These are phyloP conservation scores for Linnaemya vulpina DNA, from an alignment of 2,888 invertebrate genomes.

Conservation along the genomic window DNA sequence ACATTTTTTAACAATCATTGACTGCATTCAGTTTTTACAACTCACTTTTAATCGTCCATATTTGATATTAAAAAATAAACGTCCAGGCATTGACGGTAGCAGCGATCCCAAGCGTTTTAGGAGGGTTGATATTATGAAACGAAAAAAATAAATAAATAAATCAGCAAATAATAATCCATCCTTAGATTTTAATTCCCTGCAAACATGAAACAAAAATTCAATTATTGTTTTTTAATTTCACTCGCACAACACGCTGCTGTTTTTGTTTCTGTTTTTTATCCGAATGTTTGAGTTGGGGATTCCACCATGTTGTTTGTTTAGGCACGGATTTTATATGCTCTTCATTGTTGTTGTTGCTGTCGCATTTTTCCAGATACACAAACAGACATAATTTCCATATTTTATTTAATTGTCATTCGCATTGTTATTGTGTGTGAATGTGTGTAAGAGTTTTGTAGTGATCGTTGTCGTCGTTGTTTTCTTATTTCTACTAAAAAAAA, in stretches of 20 bases:
- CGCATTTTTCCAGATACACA: neutral
- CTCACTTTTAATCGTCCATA: conserved; percentile 45
- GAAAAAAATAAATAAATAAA: no score
- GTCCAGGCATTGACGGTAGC: neutral
- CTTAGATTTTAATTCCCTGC: conserved; percentile 60
- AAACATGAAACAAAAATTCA: conserved; percentile 34
- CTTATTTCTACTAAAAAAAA: conserved; percentile 11
- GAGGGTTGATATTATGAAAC: conserved; percentile 49
- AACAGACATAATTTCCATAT: conserved; percentile 44
- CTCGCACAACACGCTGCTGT: conserved; percentile 38
- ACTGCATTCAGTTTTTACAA: conserved; percentile 6
- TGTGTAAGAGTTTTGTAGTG: conserved; percentile 25
- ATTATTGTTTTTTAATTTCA: conserved; percentile 44
- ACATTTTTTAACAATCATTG: neutral
- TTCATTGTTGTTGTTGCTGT: no score
- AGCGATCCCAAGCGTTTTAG: conserved; percentile 3
- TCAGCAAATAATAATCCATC: conserved; percentile 65
- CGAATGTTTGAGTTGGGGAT: conserved; percentile 42
- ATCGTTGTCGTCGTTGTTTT: conserved; percentile 18
- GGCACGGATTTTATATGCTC: conserved; percentile 48
- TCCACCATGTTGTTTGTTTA: conserved; percentile 66
- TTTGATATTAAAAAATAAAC: conserved; percentile 54
- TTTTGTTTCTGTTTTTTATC: conserved; percentile 56
- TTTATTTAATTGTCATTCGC: conserved; percentile 40
- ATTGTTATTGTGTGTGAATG: neutral